A percentile compares a stretch with the other conserved stretches of the same genome.
phyloP scores from a whole-genome alignment of 2,113 vertebrate genomes.

The Pterocles orientalis region DNA sequence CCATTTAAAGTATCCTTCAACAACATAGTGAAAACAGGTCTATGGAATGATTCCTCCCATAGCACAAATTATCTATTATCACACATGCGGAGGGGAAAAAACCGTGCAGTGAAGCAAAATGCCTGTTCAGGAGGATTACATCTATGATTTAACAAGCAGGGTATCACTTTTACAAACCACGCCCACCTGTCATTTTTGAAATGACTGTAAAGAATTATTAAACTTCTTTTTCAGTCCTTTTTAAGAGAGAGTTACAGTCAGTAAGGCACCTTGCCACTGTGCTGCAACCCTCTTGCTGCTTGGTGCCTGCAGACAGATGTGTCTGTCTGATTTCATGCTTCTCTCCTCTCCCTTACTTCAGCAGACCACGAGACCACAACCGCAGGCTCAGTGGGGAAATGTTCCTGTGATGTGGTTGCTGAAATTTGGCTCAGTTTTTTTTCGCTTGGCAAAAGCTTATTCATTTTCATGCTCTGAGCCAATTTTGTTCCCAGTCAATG shows the following conservation, averaged over 20 bases:
- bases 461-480: neutral
- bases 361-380: slow-evolving; percentile 24
- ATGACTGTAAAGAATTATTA: neutral
- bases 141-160: neutral
- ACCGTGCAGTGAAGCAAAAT: neutral
- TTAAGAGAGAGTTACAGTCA: neutral
- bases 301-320: neutral
- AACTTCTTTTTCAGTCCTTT: neutral
- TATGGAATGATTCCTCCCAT: neutral
- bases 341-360: slow-evolving; percentile 18
- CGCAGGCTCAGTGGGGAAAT: neutral
- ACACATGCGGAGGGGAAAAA: neutral
- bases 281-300: neutral
- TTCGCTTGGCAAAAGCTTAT: neutral
- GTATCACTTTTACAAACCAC: neutral
- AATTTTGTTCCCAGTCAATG: neutral
- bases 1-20: neutral
- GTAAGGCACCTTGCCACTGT: neutral
- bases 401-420: slow-evolving; percentile 34
- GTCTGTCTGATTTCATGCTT: neutral
- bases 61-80: neutral
- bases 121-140: neutral
- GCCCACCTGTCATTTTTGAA: neutral
- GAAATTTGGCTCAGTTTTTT: slow-evolving; percentile 15
- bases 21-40: neutral